Evolutionary conservation across 2,113 vertebrate species (phyloP).

Genomic region (Microcebus tavaratra): DNA sequence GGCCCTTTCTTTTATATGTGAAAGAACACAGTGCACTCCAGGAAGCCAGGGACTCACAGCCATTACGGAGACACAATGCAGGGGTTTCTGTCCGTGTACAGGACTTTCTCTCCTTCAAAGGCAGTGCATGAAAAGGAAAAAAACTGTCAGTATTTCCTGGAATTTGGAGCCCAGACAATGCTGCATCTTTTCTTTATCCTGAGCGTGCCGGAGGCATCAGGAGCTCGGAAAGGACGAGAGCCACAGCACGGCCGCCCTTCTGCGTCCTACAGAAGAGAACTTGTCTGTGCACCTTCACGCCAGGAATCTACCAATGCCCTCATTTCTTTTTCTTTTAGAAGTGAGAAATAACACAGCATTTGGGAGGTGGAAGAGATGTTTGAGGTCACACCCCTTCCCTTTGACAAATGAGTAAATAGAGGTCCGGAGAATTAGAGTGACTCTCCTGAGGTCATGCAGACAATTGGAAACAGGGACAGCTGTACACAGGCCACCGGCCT

Average conservation of each 20-base stretch:
- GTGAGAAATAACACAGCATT: neutral
- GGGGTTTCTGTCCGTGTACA: neutral
- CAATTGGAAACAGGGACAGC: neutral
- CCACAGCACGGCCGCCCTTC: neutral
- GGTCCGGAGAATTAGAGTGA: neutral
- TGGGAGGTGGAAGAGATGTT: neutral
- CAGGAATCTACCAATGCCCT: neutral
- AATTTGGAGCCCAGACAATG: neutral
- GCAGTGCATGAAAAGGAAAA: neutral
- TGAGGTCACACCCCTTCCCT: neutral
- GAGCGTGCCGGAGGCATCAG: neutral
- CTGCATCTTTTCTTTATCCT: neutral
- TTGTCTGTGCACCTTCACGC: neutral
- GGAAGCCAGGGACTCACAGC: neutral
- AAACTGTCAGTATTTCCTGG: conserved; percentile 1
- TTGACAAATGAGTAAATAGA: neutral
- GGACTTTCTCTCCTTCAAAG: conserved; percentile 9
- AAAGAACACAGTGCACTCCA: neutral
- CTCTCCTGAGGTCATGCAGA: neutral
- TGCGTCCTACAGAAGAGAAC: neutral
- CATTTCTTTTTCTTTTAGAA: neutral
- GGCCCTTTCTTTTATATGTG: neutral
- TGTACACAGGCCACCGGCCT: neutral
- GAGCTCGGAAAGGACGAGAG: neutral
- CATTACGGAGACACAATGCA: neutral